A percentile compares a stretch with the other conserved stretches of the same genome.
phyloP scores from a whole-genome alignment of 2,888 invertebrate genomes.

The Peribatodes rhomboidaria region DNA sequence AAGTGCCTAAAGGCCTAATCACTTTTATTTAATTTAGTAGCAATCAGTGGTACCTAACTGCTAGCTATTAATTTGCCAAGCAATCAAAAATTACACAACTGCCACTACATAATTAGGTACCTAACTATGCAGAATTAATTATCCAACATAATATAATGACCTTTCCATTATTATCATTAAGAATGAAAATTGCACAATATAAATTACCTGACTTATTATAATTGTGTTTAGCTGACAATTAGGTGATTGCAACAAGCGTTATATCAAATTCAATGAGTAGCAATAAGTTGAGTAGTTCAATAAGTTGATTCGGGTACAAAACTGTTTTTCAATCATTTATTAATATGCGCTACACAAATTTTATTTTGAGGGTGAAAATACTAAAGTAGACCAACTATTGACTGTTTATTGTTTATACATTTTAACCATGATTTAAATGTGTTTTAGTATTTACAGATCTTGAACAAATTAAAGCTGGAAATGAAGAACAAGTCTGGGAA shows the following conservation, averaged over 20 bases:
- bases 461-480: too few relatives aligned
- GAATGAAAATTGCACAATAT: slow-evolving; percentile 17
- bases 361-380: too few relatives aligned
- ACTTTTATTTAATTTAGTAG: neutral
- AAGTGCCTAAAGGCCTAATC: neutral
- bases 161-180: neutral
- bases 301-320: too few relatives aligned
- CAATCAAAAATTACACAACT: neutral
- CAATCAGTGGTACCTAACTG: neutral
- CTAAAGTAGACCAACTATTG: too few relatives aligned
- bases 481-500: too few relatives aligned
- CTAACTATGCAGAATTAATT: neutral
- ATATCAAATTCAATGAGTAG: neutral
- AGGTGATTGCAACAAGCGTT: neutral
- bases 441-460: too few relatives aligned
- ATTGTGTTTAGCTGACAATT: slow-evolving; percentile 14
- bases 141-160: slow-evolving; percentile 9
- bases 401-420: too few relatives aligned
- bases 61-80: neutral
- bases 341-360: too few relatives aligned
- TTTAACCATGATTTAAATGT: too few relatives aligned
- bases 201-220: slow-evolving; percentile 8
- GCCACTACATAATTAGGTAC: neutral
- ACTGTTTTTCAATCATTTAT: too few relatives aligned
- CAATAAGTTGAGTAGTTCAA: neutral